phyloP scores from a whole-genome alignment of 2,113 vertebrate genomes.

The Laterallus jamaicensis region DNA sequence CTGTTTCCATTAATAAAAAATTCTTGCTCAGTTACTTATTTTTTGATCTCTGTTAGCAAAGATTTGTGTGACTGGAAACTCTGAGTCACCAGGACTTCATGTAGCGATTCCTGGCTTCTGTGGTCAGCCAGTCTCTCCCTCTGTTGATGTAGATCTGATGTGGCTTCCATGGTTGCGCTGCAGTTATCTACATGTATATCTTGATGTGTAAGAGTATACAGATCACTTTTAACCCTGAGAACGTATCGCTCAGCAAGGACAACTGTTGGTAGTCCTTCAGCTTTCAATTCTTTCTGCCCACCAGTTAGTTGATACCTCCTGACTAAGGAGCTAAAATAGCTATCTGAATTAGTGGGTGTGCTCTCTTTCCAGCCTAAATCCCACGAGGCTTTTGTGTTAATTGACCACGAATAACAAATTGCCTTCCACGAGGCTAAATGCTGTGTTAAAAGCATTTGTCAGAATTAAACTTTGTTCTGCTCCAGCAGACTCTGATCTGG shows the following conservation, averaged over 20 bases:
- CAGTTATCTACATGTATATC: neutral
- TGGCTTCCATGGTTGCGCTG: neutral
- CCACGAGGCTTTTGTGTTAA: neutral
- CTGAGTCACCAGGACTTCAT: neutral
- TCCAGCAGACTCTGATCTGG: neutral
- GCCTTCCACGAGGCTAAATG: accelerated
- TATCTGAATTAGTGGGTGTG: neutral
- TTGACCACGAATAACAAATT: neutral
- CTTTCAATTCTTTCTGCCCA: neutral
- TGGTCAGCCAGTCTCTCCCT: neutral
- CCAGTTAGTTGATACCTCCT: neutral
- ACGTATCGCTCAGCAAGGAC: neutral
- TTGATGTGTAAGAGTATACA: neutral
- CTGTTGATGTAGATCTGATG: neutral
- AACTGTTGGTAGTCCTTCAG: neutral
- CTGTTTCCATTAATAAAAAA: neutral
- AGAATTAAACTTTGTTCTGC: neutral
- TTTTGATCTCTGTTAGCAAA: neutral
- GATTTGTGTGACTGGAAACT: neutral
- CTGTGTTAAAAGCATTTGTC: neutral
- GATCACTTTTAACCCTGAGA: neutral
- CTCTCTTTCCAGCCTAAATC: neutral
- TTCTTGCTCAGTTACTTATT: neutral
- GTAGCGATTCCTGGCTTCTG: neutral
- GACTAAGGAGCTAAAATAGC: neutral